A percentile compares a stretch with the other conserved stretches of the same genome.
phyloP scores from a whole-genome alignment of 2,113 vertebrate genomes.

The Thermophis baileyi region DNA sequence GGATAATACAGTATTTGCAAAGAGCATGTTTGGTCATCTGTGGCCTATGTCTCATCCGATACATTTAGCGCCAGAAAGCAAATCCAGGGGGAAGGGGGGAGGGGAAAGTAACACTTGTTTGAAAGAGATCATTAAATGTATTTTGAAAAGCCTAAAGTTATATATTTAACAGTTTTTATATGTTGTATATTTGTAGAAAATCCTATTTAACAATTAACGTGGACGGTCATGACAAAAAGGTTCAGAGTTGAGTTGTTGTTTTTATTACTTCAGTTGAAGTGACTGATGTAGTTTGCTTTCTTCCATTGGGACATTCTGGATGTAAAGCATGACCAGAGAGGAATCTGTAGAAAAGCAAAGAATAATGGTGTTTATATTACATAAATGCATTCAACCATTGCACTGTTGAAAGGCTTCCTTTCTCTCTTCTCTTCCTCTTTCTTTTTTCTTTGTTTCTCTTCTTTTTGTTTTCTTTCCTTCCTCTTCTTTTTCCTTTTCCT shows the following conservation, averaged over 20 bases:
- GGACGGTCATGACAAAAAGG: constrained; percentile 73
- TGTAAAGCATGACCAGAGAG: constrained; percentile 73
- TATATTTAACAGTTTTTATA: constrained; percentile 99
- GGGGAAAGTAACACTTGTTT: constrained; percentile 79
- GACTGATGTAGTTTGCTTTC: constrained; percentile 75
- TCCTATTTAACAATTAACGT: constrained; percentile 93
- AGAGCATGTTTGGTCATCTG: constrained; percentile 82
- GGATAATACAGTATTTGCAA: constrained; percentile 79
- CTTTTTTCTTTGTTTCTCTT: background rate
- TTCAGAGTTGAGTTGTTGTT: constrained; percentile 78
- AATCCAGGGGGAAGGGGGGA: constrained; percentile 74
- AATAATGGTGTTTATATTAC: constrained; percentile 77
- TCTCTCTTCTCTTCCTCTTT: constrained; percentile 19
- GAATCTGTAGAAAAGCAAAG: constrained; percentile 76
- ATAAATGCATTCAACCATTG: constrained; percentile 62
- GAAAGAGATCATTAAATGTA: constrained; percentile 98
- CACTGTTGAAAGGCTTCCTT: constrained; percentile 67
- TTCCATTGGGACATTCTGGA: constrained; percentile 73
- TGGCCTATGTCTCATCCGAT: constrained; percentile 73
- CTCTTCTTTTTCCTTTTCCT: background rate
- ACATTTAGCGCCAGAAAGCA: constrained; percentile 78
- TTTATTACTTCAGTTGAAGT: constrained; percentile 84
- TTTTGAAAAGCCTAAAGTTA: constrained; percentile 99
- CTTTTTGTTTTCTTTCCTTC: background rate
- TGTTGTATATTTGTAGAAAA: constrained; percentile 99